These are phyloP conservation scores for Lacanobia oleracea DNA, from an alignment of 2,888 invertebrate species.

Conservation along the genomic window DNA sequence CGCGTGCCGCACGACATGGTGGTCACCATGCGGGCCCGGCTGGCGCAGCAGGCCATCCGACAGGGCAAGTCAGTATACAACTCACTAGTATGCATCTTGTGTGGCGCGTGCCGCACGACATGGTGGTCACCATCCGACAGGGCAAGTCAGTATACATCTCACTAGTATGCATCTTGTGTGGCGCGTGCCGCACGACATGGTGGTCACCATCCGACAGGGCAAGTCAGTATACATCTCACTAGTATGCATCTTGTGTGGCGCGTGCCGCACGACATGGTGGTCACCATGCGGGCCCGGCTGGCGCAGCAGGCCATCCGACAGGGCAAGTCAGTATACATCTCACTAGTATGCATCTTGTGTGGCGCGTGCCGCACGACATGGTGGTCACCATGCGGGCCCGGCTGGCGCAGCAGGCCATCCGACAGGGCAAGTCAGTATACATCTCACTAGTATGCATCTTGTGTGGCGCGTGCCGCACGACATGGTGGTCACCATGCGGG, in stretches of 20 bases:
- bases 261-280: slow-evolving; percentile 98
- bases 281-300: slow-evolving; percentile 96
- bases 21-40: slow-evolving; percentile 96
- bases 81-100: slow-evolving; percentile 99
- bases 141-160: slow-evolving; percentile 87
- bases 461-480: slow-evolving; percentile 98
- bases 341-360: slow-evolving; percentile 99
- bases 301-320: slow-evolving; percentile 95
- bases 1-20: slow-evolving; percentile 98
- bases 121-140: slow-evolving; percentile 96
- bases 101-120: slow-evolving; percentile 98
- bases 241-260: slow-evolving; percentile 99
- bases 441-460: no score
- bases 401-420: slow-evolving; percentile 95
- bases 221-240: slow-evolving; percentile 77
- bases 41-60: slow-evolving; percentile 95
- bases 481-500: slow-evolving; percentile 98
- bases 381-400: slow-evolving; percentile 97
- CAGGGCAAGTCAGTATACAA: slow-evolving; percentile 90
- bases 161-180: slow-evolving; percentile 99
- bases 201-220: slow-evolving; percentile 95
- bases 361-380: slow-evolving; percentile 98
- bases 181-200: slow-evolving; percentile 98
- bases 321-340: slow-evolving; percentile 87
- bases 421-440: slow-evolving; percentile 90